Base-by-base conservation (phyloP, 2,888 invertebrate species). In the Nasonia oneida region DNA sequence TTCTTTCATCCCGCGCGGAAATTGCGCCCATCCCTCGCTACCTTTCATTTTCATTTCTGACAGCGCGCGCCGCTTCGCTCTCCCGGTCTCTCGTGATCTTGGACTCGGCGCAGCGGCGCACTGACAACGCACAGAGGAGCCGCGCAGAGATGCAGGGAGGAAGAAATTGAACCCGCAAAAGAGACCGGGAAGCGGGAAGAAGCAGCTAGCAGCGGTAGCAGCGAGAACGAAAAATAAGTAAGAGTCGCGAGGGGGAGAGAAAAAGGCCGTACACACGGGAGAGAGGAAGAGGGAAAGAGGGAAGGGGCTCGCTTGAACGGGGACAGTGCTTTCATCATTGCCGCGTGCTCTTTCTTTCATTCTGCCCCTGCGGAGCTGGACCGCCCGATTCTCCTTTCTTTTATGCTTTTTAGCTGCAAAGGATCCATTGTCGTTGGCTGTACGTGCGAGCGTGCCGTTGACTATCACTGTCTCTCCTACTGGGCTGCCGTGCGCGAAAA, bases 281-380 rank as follows among this genome's bases (percentile, higher is more conserved):
- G 42, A 89, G 89, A 71, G 29, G 67, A 70, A 23, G 50, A 29
- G 37, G 10, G 81, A 76, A 57, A 42, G 42, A 61, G 57, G 29
- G 73, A n/a, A 29, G 10, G 64, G 77, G 15, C 87, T 84, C 88
- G 89, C 90, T 90, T 90, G 90, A 91, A 90, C 90, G 90, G 91
- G 92, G 91, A 93, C 93, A 93, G 93, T 93, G 93, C 93, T 93
- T 93, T 93, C 92, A 93, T 93, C 93, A 92, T 93, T 91, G 93
- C 93, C 93, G 93, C 92, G 80, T 86, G 84, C 67, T 90, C 90
- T 91, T 91, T 92, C 92, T 92, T 92, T 91, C 90, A 90, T 90
- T 82, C 73, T 57, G 47, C 61, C 33, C 14, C 29, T 70, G 53
- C 50, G 76, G 64, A 76, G 82, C 78, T 81, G 86, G 84, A 83